Conservation (phyloP, 2,113 vertebrate genomes). For the Eupsittula cactorum region DNA sequence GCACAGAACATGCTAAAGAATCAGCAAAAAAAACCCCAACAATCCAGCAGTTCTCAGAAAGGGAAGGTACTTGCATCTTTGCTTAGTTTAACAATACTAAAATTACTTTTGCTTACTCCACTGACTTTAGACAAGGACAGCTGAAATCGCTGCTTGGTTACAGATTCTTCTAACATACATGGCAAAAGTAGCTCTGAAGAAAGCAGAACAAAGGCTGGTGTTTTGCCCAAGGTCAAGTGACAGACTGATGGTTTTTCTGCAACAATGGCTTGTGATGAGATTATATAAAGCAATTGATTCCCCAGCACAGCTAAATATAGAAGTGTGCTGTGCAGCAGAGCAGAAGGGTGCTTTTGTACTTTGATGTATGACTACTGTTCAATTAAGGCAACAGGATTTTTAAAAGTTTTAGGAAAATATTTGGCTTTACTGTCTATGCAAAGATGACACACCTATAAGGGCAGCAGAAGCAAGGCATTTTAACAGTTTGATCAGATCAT, state of each 20-base stretch:
- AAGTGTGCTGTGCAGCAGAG: not conserved
- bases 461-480: not conserved
- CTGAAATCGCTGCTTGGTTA: not conserved
- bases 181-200: not conserved
- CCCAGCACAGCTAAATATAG: not conserved
- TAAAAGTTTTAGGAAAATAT: not conserved
- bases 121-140: not conserved
- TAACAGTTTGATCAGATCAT: not conserved
- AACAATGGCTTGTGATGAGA: not conserved
- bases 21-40: not conserved
- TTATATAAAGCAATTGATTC: slow-evolving; percentile 7
- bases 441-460: not conserved
- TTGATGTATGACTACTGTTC: not conserved
- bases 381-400: not conserved
- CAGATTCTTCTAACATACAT: not conserved
- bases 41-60: not conserved
- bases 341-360: slow-evolving; percentile 22
- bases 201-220: not conserved
- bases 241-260: not conserved
- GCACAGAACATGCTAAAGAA: not conserved
- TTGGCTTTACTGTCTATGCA: not conserved
- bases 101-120: not conserved
- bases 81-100: not conserved
- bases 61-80: not conserved
- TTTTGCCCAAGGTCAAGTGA: not conserved